These are phyloP conservation scores for Tachina fera DNA, from an alignment of 2,888 invertebrate species.

Conservation along the genomic window DNA sequence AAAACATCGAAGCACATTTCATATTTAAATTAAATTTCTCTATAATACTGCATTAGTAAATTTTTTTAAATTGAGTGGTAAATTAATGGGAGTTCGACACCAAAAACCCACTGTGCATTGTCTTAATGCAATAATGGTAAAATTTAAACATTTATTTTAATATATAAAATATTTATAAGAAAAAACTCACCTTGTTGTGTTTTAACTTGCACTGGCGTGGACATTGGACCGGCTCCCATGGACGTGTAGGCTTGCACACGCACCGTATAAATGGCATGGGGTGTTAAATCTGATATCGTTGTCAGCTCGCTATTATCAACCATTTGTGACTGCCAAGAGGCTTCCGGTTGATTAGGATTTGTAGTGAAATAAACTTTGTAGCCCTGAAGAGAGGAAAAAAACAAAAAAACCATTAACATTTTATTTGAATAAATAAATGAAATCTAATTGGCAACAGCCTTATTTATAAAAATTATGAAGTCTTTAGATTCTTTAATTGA, in stretches of 20 bases:
- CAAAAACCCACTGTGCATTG: too few species aligned
- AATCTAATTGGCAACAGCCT: too few species aligned
- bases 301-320: conserved; percentile 96
- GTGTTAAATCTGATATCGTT: conserved; percentile 95
- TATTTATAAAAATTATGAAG: too few species aligned
- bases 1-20: too few species aligned
- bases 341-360: conserved; percentile 92
- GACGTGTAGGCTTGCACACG: conserved; percentile 96
- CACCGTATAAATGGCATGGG: conserved; percentile 97
- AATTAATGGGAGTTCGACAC: too few species aligned
- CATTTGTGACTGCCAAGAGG: conserved; percentile 96
- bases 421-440: neutral
- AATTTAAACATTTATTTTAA: neutral
- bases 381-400: conserved; percentile 85
- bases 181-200: conserved; percentile 93
- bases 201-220: conserved; percentile 98
- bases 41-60: too few species aligned
- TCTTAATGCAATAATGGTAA: too few species aligned
- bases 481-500: too few species aligned
- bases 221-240: conserved; percentile 97
- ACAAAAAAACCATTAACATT: too few species aligned
- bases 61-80: too few species aligned
- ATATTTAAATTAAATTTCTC: too few species aligned
- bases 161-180: neutral
- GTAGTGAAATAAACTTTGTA: conserved; percentile 99